Conservation (phyloP, 2,113 vertebrate species). For the Rhineura floridana region DNA sequence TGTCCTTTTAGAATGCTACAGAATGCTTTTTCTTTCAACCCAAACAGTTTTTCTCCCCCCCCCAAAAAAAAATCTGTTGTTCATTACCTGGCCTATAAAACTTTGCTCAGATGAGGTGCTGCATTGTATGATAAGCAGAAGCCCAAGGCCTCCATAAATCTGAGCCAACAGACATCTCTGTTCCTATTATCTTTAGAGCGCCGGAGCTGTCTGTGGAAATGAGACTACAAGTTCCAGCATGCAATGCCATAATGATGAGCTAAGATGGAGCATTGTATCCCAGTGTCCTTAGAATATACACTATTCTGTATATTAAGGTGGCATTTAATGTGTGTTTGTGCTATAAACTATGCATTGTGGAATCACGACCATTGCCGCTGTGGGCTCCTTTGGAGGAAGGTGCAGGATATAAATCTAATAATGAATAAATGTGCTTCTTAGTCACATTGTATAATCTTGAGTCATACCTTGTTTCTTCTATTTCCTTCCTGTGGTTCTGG, state of each 20-base stretch:
- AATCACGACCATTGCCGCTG: background rate
- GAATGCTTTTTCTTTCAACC: background rate
- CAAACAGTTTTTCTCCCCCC: background rate
- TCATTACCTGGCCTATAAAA: slow-evolving; percentile 3
- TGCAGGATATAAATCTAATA: no score
- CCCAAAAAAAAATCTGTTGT: background rate
- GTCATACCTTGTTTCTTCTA: background rate
- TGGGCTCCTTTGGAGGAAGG: background rate
- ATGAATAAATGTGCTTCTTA: background rate
- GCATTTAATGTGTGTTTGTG: background rate
- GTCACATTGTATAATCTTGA: background rate
- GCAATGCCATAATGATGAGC: background rate
- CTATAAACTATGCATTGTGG: rapidly evolving
- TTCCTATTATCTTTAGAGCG: background rate
- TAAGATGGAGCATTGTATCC: background rate
- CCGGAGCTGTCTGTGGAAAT: background rate
- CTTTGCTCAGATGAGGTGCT: background rate
- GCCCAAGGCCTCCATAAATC: background rate
- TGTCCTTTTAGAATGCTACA: background rate
- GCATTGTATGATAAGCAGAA: background rate
- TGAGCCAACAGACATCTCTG: background rate
- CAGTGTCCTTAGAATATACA: background rate
- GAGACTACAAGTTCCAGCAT: slow-evolving; percentile 1
- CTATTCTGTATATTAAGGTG: background rate
- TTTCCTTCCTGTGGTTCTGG: background rate